phyloP scores from a whole-genome alignment of 2,888 invertebrate genomes.

The Lydus trimaculatus region DNA sequence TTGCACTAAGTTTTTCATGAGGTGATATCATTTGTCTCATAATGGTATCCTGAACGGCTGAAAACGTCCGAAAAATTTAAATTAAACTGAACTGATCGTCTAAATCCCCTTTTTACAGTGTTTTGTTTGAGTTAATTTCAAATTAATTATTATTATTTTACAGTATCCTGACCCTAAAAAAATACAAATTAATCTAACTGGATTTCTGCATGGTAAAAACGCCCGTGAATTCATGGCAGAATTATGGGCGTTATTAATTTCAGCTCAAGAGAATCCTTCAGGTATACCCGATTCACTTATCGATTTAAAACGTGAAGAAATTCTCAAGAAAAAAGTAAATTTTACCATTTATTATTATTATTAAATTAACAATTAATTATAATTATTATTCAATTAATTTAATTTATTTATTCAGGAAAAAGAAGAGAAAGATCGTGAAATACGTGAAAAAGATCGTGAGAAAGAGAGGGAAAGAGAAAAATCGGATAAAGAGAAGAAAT shows the following conservation, averaged over 20 bases:
- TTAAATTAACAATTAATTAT: not conserved
- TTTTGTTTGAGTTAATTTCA: too few relatives aligned
- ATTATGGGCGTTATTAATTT: constrained; percentile 93
- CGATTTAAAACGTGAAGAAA: constrained; percentile 96
- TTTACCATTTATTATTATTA: constrained; percentile 40
- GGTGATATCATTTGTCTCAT: too few relatives aligned
- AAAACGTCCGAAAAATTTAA: too few relatives aligned
- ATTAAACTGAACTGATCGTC: too few relatives aligned
- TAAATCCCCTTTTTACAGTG: too few relatives aligned
- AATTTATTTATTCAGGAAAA: constrained; percentile 71
- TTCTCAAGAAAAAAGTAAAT: constrained; percentile 88
- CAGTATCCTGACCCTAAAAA: constrained; percentile 97
- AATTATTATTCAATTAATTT: constrained; percentile 24
- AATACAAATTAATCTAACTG: constrained; percentile 99
- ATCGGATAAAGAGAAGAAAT: constrained; percentile 60
- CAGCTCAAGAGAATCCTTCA: constrained; percentile 93
- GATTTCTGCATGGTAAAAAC: constrained; percentile 97
- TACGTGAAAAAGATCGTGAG: constrained; percentile 61
- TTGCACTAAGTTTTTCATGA: too few relatives aligned
- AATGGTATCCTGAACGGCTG: too few relatives aligned
- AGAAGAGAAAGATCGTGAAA: constrained; percentile 71
- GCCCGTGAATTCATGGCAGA: constrained; percentile 98
- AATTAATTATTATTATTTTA: too few relatives aligned
- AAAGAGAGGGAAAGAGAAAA: constrained; percentile 58
- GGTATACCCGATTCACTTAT: constrained; percentile 96